Evolutionary conservation across 1,140 invertebrate genomes (phyloP).

Genomic region (Drosophila hydei): DNA sequence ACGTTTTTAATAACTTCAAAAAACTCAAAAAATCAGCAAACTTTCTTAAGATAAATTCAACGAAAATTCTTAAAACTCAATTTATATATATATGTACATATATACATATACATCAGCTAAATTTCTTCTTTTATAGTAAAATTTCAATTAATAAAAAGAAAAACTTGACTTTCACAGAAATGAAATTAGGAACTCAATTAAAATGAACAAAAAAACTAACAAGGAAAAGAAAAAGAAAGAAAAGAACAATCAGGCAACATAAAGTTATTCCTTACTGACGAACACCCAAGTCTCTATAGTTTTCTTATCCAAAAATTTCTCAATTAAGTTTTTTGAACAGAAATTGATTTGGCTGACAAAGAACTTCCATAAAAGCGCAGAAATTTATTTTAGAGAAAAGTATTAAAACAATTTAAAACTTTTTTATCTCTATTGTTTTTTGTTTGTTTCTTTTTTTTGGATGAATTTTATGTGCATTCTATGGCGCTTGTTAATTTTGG

Average conservation of each 20-base stretch:
- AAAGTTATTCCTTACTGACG: no score
- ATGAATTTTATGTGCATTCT: slow-evolving; percentile 10
- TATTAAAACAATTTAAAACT: neutral
- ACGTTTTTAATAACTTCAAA: no score
- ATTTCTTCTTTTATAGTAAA: no score
- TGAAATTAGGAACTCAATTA: neutral
- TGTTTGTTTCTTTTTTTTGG: slow-evolving; percentile 1
- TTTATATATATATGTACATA: no score
- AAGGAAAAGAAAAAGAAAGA: neutral
- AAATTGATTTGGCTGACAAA: slow-evolving; percentile 2
- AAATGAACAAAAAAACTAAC: neutral
- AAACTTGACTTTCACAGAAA: no score
- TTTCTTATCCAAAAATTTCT: neutral
- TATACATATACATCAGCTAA: no score
- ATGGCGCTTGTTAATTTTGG: neutral
- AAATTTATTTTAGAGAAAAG: slow-evolving; percentile 11
- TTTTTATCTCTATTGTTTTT: slow-evolving; percentile 2
- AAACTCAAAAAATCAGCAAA: neutral
- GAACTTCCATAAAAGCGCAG: slow-evolving; percentile 6
- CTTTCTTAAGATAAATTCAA: no score
- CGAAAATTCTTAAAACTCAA: no score
- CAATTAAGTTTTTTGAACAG: neutral
- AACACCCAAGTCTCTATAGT: neutral
- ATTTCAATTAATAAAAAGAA: no score
- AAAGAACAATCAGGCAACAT: neutral